Evolutionary conservation across 2,113 vertebrate genomes (phyloP), one percentile per base, ranked within the genome.

Genomic region (Vanacampus margaritifer): DNA sequence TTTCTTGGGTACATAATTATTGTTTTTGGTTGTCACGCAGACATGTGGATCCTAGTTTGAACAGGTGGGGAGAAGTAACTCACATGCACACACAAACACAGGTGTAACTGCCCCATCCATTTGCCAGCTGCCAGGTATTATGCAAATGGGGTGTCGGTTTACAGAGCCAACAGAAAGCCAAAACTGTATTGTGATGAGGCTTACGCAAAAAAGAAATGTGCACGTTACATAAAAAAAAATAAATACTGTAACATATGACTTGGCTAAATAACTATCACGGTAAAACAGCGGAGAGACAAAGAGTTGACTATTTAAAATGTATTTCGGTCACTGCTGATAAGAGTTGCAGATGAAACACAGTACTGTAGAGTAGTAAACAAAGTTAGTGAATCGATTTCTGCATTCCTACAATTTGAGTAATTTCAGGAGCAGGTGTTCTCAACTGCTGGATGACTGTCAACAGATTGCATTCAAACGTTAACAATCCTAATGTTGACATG

Each of bases 111-210:
- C 83, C 71, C 69, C 51, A 48, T 79, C 83, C 84, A 72, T 88
- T 80, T 41, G 59, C 87, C 89, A 91, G 87, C 88, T 91, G 89
- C 78, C 80, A 59, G 72, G 75, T 75, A 67, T 73, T 80, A 90
- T 90, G 86, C 85, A 91, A 90, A 91, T 84, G 58, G 69, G 81
- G 82, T 86, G 72, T 91, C 73, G 66, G 80, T 81, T 91, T 86
- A 88, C 89, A 85, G 82, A 90, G 82, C 84, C 84, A 90, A 88
- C 88, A 88, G 72, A 84, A 71, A 83, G 72, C 65, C 68, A 85
- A 77, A 82, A 76, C 72, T 63, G 64, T 67, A 58, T 68, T 62
- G 59, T 72, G 69, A 72, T 5, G 16, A 61, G 65, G 69, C 60
- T 60, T 51, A 43, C 9, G 36, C 57, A 26, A 19, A 21, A 39